phyloP scores from a whole-genome alignment of 1,140 invertebrate species.

The Ceratosolen fusciceps region DNA sequence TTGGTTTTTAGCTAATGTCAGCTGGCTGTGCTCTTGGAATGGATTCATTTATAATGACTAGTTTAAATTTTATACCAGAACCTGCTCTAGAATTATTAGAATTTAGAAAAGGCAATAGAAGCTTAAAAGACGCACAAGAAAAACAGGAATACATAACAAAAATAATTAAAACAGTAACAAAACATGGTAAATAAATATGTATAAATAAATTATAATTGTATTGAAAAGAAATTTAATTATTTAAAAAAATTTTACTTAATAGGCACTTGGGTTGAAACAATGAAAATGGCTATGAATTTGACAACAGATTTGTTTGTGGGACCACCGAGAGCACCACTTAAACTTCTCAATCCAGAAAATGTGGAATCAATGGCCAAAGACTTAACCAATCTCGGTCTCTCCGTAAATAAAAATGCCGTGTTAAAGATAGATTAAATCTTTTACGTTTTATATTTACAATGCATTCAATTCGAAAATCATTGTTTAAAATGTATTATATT shows the following conservation, averaged over 20 bases:
- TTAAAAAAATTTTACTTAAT: conserved; percentile 47
- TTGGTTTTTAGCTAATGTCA: conserved; percentile 71
- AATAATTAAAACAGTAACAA: conserved; percentile 64
- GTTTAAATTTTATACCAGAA: conserved; percentile 75
- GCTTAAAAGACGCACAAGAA: conserved; percentile 61
- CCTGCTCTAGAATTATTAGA: conserved; percentile 66
- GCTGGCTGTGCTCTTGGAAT: conserved; percentile 77
- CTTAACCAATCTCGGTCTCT: conserved; percentile 49
- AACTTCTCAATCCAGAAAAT: conserved; percentile 62
- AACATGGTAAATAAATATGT: conserved; percentile 66
- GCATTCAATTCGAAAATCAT: background rate
- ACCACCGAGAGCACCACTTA: conserved; percentile 72
- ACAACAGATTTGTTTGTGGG: conserved; percentile 75
- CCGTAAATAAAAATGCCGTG: background rate
- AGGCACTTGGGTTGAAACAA: conserved; percentile 78
- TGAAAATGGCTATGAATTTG: conserved; percentile 78
- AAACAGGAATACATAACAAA: conserved; percentile 69
- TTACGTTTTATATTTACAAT: background rate
- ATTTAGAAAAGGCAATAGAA: conserved; percentile 57
- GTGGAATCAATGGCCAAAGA: conserved; percentile 54
- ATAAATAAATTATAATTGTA: no score
- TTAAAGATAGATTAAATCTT: conserved; percentile 27
- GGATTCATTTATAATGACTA: conserved; percentile 78
- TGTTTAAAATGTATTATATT: no score
- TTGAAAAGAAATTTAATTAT: background rate